Base-by-base conservation (phyloP, 2,888 invertebrate species). In the Chaetogeoica ovagalla region DNA sequence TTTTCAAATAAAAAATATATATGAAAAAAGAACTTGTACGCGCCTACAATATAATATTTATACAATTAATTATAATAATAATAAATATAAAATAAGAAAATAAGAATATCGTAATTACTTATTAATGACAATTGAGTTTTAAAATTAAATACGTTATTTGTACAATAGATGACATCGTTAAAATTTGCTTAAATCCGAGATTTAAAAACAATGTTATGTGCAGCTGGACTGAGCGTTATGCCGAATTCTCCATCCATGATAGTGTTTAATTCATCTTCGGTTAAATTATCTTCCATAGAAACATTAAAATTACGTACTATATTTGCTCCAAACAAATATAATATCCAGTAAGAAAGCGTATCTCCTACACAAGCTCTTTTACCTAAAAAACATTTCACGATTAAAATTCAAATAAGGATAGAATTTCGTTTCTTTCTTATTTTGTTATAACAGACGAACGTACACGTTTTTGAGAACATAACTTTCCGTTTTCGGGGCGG, bases 301-400 rank as follows among this genome's bases (percentile, higher is more conserved):
- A 91, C 82, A 2, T 84, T 82, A 84, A 90, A 92, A 6, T 89
- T 88, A 13, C 91, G 87, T 0, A 94, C 84, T 15, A 94, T 88
- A 59, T 89, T 88, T 0, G 91, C 90, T 11, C 89, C 88, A 70
- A 91, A 91, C 1, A 93, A 85, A 82, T 89, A 89, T 43, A 92
- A 84, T 37, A 91, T 85, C 91, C 93, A 94, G 83, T 90, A 90
- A 0, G 93, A 93, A 65, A 95, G 86, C 84, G 95, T 94, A 82
- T 95, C 94, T 0, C 95, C 95, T 0, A 94, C 89, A 85, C 95
- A 95, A 89, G 93, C 91, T 55, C 95, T 89, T 85, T 94, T 94
- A 30, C 94, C 94, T 94, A 84, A 19, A 87, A 30, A 85, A 81
- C 83, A 71, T 37, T 15, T 66, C 15, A 19, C 19, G 19, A 19